A percentile compares a stretch with the other conserved stretches of the same genome.
phyloP scores from a whole-genome alignment of 1,140 invertebrate species.

The Orchestia grillus region DNA sequence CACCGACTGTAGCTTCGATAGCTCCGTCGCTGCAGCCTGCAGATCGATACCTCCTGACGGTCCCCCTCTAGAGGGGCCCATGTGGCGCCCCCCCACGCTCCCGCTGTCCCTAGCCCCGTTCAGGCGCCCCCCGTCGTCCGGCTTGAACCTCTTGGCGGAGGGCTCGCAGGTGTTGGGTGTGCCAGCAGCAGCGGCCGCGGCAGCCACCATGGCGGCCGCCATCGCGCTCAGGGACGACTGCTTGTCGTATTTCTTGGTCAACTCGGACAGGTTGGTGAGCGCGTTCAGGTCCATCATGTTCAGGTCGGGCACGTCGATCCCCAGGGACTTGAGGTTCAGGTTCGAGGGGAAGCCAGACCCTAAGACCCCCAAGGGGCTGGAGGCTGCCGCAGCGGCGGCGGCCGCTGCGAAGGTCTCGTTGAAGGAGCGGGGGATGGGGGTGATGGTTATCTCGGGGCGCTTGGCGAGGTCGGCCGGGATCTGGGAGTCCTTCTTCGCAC shows the following conservation, averaged over 20 bases:
- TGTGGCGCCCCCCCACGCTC: not conserved
- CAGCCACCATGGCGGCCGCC: not conserved
- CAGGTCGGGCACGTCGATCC: constrained; percentile 56
- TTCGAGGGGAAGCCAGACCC: constrained; percentile 61
- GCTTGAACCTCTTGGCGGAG: constrained; percentile 63
- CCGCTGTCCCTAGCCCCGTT: constrained; percentile 61
- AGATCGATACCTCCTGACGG: not conserved
- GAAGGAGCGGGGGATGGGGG: constrained; percentile 64
- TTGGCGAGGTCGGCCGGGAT: constrained; percentile 67
- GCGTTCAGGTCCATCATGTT: not conserved
- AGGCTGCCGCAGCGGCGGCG: constrained; percentile 43
- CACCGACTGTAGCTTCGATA: constrained; percentile 57
- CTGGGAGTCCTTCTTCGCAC: constrained; percentile 61
- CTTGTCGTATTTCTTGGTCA: constrained; percentile 32
- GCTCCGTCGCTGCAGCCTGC: constrained; percentile 5
- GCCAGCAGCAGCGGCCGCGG: constrained; percentile 9
- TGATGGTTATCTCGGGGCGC: constrained; percentile 67
- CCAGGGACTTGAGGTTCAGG: constrained; percentile 59
- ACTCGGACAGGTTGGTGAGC: not conserved
- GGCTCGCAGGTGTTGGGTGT: constrained; percentile 60
- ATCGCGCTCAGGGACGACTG: not conserved
- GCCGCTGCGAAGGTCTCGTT: constrained; percentile 56
- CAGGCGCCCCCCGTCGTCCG: constrained; percentile 64
- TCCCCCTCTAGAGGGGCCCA: not conserved
- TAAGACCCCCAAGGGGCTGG: constrained; percentile 37